Evolutionary conservation across 2,888 invertebrate species (phyloP).

Genomic region (Brachylomia viminalis): DNA sequence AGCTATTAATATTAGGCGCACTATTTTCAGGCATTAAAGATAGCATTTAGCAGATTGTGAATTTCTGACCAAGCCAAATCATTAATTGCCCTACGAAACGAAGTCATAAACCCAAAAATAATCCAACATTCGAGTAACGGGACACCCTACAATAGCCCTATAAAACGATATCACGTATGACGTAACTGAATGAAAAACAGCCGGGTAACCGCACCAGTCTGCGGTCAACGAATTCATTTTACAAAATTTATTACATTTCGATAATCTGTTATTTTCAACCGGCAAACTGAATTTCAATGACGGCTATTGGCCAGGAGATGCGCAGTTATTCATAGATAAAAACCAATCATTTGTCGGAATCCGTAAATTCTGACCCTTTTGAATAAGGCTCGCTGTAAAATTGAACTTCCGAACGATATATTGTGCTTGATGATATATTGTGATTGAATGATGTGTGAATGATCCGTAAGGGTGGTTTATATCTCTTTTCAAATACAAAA

Average conservation of each 20-base stretch:
- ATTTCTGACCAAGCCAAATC: neutral
- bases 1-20: neutral
- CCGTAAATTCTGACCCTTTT: slow-evolving; percentile 45
- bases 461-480: slow-evolving; percentile 9
- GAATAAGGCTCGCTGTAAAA: slow-evolving; percentile 32
- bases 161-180: slow-evolving; percentile 60
- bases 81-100: neutral
- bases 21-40: neutral
- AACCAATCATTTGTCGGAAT: slow-evolving; percentile 59
- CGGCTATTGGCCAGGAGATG: slow-evolving; percentile 55
- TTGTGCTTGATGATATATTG: slow-evolving; percentile 36
- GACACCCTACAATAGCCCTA: slow-evolving; percentile 17
- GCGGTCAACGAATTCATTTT: slow-evolving; percentile 83
- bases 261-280: slow-evolving; percentile 80
- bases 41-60: neutral
- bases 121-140: slow-evolving; percentile 10
- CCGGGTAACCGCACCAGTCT: slow-evolving; percentile 77
- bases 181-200: slow-evolving; percentile 77
- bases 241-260: slow-evolving; percentile 81
- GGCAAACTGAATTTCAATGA: slow-evolving; percentile 72
- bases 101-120: slow-evolving; percentile 12
- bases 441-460: slow-evolving; percentile 48
- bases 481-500: neutral
- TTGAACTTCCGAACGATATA: slow-evolving; percentile 23
- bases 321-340: slow-evolving; percentile 62